phyloP scores from a whole-genome alignment of 2,888 invertebrate species.

The Panzeria rudis region DNA sequence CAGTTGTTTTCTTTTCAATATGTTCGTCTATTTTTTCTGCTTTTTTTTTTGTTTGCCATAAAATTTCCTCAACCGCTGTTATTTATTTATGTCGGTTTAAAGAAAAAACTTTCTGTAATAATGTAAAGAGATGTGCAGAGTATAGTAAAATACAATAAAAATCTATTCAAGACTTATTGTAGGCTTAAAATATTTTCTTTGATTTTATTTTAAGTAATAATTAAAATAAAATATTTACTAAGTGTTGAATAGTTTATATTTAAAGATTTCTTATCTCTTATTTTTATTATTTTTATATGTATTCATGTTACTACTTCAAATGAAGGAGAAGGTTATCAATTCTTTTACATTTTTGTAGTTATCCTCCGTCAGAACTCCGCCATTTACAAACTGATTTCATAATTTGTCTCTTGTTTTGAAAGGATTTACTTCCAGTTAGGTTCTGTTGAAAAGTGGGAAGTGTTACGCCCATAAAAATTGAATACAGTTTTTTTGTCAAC shows the following conservation, averaged over 20 bases:
- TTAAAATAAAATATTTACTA: not conserved
- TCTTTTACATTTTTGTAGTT: too few species aligned
- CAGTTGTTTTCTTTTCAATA: slow-evolving; percentile 49
- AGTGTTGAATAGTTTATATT: not conserved
- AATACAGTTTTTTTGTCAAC: too few species aligned
- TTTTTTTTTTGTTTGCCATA: not conserved
- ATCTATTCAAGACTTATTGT: slow-evolving; percentile 30
- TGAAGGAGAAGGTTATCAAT: too few species aligned
- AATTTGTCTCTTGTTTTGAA: too few species aligned
- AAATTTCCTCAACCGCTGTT: slow-evolving; percentile 43
- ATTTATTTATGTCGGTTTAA: slow-evolving; percentile 40
- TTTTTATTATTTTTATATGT: too few species aligned
- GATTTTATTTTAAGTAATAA: not conserved
- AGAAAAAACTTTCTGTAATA: not conserved
- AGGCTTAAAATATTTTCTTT: not conserved
- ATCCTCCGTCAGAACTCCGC: too few species aligned
- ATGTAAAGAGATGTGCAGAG: slow-evolving; percentile 25
- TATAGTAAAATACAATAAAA: not conserved
- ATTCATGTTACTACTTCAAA: too few species aligned
- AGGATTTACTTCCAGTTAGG: too few species aligned
- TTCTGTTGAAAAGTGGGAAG: too few species aligned
- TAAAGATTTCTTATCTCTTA: too few species aligned
- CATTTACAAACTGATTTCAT: too few species aligned
- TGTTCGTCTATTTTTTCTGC: not conserved
- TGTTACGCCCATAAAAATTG: too few species aligned